Evolutionary conservation across 2,797 vertebrate species (phyloP).

Genomic region (Intellagama lesueurii): DNA sequence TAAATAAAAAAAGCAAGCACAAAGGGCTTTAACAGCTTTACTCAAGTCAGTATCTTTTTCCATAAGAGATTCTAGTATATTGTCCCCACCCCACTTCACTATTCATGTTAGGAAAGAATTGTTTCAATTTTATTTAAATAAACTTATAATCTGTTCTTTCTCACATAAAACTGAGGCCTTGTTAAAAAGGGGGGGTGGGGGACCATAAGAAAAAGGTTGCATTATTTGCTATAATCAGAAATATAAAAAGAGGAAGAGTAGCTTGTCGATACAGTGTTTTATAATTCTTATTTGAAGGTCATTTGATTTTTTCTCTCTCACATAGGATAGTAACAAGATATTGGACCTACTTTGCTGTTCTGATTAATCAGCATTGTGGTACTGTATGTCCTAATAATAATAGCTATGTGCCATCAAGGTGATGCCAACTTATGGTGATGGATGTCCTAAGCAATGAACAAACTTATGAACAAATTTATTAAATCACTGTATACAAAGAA

Average conservation of each 20-base stretch:
- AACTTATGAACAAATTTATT: not conserved
- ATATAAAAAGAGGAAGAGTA: not conserved
- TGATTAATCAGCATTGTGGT: not conserved
- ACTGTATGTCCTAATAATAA: not conserved
- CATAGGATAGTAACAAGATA: not conserved
- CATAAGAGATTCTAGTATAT: not conserved
- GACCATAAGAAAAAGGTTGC: not conserved
- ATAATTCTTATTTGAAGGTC: not conserved
- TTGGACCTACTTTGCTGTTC: not conserved
- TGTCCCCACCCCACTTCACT: not conserved
- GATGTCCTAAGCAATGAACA: not conserved
- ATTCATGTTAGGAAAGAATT: not conserved
- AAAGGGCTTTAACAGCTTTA: too few species aligned
- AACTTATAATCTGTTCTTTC: not conserved
- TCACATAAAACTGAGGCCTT: not conserved
- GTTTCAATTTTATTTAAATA: not conserved
- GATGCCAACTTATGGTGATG: too few species aligned
- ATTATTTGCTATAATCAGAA: not conserved
- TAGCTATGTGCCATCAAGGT: too few species aligned
- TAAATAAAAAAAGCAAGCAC: too few species aligned
- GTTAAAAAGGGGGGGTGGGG: not conserved
- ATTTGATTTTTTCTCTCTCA: not conserved
- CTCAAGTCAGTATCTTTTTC: too few species aligned
- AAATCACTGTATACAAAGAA: conserved; percentile 9
- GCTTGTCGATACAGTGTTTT: not conserved